Evolutionary conservation across 2,888 invertebrate species (phyloP).

Genomic region (Nysson spinosus): DNA sequence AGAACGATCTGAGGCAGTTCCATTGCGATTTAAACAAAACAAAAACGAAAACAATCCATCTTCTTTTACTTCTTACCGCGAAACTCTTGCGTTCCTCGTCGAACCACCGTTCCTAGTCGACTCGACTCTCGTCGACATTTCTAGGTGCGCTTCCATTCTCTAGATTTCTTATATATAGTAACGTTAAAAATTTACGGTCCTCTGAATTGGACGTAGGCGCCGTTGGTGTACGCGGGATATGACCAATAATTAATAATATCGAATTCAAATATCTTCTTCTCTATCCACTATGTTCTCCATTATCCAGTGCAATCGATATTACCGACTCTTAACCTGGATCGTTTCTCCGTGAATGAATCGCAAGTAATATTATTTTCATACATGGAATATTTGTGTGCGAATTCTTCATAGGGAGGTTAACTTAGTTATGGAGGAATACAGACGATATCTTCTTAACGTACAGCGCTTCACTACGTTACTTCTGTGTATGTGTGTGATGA

Average conservation of each 20-base stretch:
- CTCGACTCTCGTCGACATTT: too few species aligned
- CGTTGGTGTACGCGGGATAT: conserved; percentile 55
- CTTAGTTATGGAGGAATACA: conserved; percentile 19
- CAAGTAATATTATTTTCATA: too few species aligned
- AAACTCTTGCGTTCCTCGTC: not conserved
- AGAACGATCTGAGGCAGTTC: not conserved
- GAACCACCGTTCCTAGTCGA: too few species aligned
- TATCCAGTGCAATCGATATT: too few species aligned
- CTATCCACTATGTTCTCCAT: conserved; percentile 15
- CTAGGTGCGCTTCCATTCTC: conserved; percentile 9
- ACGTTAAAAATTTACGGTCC: conserved; percentile 57
- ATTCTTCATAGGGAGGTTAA: too few species aligned
- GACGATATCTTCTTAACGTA: conserved; percentile 40
- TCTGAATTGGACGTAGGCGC: conserved; percentile 57
- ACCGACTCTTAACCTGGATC: too few species aligned
- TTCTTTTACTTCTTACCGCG: not conserved
- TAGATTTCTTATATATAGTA: conserved; percentile 48
- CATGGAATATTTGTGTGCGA: too few species aligned
- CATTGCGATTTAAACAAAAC: not conserved
- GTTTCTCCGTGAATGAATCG: too few species aligned
- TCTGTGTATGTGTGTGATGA: conserved; percentile 22
- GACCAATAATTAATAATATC: conserved; percentile 43
- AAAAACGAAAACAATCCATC: not conserved
- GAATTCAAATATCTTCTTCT: conserved; percentile 28
- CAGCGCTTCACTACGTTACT: conserved; percentile 19